Evolutionary conservation across 2,113 vertebrate species (phyloP).

Genomic region (Lampris megalopsis): DNA sequence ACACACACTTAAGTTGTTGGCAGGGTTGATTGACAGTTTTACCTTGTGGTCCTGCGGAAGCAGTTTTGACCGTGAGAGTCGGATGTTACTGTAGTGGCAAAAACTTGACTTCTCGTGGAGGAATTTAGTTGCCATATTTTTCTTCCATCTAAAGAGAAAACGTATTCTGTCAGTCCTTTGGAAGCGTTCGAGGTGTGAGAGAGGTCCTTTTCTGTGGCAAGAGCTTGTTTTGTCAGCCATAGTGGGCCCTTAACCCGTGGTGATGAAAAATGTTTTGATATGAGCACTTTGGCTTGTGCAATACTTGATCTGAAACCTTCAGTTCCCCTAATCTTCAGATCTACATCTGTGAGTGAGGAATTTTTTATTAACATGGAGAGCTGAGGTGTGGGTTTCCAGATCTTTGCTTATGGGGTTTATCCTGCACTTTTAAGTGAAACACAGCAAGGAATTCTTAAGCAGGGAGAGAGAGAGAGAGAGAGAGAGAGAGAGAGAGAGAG

Average conservation of each 20-base stretch:
- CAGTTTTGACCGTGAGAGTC: too few relatives aligned
- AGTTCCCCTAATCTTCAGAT: neutral
- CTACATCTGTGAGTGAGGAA: neutral
- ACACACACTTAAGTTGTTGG: neutral
- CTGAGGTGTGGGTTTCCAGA: neutral
- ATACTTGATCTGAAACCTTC: neutral
- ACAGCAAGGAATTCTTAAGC: slow-evolving; percentile 30
- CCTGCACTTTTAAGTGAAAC: slow-evolving; percentile 16
- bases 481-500: too few relatives aligned
- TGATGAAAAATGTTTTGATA: neutral
- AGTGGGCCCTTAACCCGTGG: neutral
- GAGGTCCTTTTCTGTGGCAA: neutral
- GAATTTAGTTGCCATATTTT: neutral
- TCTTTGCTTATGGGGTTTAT: slow-evolving; percentile 32
- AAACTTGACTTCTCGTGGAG: neutral
- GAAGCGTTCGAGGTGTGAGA: neutral
- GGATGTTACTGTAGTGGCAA: neutral
- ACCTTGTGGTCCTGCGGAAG: neutral
- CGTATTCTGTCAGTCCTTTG: neutral
- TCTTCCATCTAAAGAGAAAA: neutral
- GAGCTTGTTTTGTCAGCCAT: neutral
- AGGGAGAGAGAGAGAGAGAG: neutral
- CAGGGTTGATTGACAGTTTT: neutral
- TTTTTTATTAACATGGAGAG: neutral
- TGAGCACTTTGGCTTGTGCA: neutral